Evolutionary conservation across 2,113 vertebrate genomes (phyloP).

Genomic region (Calcarius ornatus): DNA sequence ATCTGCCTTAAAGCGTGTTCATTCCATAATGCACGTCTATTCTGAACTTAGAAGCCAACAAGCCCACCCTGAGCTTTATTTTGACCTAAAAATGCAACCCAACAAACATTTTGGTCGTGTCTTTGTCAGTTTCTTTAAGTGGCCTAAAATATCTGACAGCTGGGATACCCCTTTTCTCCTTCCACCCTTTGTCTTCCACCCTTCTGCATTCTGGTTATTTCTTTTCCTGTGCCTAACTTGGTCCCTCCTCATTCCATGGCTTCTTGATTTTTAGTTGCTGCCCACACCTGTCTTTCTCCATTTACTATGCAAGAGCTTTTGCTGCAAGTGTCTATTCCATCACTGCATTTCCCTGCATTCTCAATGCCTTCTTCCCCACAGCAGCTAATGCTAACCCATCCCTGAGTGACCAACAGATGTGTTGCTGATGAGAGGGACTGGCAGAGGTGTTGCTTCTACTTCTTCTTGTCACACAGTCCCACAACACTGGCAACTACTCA

Average conservation of each 20-base stretch:
- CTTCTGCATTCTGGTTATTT: not conserved
- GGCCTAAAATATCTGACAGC: not conserved
- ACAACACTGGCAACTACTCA: not conserved
- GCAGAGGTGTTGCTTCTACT: not conserved
- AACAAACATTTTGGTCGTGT: not conserved
- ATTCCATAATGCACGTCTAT: fast-evolving
- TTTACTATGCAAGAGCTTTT: not conserved
- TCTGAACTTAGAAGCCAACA: not conserved
- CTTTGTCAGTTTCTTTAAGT: not conserved
- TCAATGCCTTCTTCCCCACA: not conserved
- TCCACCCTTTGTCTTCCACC: not conserved
- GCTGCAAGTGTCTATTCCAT: not conserved
- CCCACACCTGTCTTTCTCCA: not conserved
- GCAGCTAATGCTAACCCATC: not conserved
- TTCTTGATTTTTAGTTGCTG: not conserved
- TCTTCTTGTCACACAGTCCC: not conserved
- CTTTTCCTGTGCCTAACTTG: not conserved
- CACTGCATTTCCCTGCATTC: not conserved
- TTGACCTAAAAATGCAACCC: not conserved
- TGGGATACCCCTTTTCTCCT: not conserved
- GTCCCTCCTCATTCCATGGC: not conserved
- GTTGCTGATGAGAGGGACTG: not conserved
- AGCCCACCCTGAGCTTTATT: not conserved
- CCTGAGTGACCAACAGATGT: not conserved
- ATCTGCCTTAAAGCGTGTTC: not conserved